Conservation (phyloP, 2,888 invertebrate genomes). For the Sipunculus nudus region DNA sequence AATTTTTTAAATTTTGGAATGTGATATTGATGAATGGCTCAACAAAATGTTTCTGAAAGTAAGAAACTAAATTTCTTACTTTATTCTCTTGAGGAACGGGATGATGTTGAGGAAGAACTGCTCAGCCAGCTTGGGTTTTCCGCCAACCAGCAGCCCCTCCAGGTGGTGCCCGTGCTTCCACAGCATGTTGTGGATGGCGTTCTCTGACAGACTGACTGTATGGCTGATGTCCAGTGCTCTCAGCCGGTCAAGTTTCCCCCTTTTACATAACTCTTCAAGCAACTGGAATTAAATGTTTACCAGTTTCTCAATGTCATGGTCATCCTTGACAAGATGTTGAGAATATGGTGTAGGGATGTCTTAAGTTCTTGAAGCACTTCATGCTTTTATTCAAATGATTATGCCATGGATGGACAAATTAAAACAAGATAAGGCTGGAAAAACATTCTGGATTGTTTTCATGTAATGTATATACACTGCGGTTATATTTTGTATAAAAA, state of each 20-base stretch:
- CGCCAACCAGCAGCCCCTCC: slow-evolving; percentile 86
- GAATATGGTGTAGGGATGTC: neutral
- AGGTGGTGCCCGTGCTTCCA: slow-evolving; percentile 89
- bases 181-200: slow-evolving; percentile 89
- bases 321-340: neutral
- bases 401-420: too few species aligned
- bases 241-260: slow-evolving; percentile 78
- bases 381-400: too few species aligned
- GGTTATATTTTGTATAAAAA: too few species aligned
- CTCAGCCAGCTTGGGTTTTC: slow-evolving; percentile 98
- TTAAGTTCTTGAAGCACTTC: too few species aligned
- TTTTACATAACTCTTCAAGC: slow-evolving; percentile 88
- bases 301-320: neutral
- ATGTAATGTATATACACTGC: too few species aligned
- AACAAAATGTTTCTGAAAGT: too few species aligned
- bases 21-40: too few species aligned
- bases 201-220: slow-evolving; percentile 94
- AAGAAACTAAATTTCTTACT: slow-evolving; percentile 72
- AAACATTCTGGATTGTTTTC: too few species aligned
- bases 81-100: slow-evolving; percentile 88
- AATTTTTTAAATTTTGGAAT: too few species aligned
- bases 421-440: too few species aligned
- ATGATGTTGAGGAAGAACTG: slow-evolving; percentile 97
- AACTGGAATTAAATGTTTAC: too few species aligned
- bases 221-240: slow-evolving; percentile 92